Conservation (phyloP, 2,113 vertebrate species). For the Poecile atricapillus region DNA sequence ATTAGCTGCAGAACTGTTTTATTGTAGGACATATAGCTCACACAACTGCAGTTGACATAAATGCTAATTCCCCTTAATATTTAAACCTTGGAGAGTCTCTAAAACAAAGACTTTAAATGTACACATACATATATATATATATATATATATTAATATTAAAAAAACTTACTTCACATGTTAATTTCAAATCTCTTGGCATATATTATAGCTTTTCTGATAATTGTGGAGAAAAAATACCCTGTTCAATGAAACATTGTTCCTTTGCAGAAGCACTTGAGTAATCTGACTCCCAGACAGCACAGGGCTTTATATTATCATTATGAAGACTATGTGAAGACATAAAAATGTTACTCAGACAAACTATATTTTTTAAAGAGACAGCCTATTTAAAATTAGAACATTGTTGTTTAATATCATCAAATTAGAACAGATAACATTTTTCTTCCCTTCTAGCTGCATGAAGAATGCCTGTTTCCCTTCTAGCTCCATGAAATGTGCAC, state of each 20-base stretch:
- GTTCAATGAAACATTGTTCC: neutral
- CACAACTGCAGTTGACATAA: neutral
- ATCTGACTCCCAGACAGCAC: neutral
- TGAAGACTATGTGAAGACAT: neutral
- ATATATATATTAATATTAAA: neutral
- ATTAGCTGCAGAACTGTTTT: neutral
- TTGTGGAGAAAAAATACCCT: neutral
- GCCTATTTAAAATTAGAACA: conserved; percentile 22
- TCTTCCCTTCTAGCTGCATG: neutral
- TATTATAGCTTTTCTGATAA: neutral
- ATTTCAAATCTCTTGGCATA: neutral
- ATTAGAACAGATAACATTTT: conserved; percentile 14
- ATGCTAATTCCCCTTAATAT: neutral
- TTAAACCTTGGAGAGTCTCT: neutral
- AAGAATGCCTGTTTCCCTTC: neutral
- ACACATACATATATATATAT: neutral
- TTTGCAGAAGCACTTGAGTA: neutral
- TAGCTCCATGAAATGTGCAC: rapidly evolving
- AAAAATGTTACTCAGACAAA: neutral
- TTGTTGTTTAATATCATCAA: conserved; percentile 32
- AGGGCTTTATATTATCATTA: neutral
- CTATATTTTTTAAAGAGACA: neutral
- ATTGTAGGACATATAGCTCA: neutral
- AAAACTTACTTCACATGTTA: neutral
- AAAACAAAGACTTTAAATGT: neutral